Percentiles rank a stretch among this genome's conserved stretches.
Evolutionary conservation across 2,797 vertebrate species (phyloP).

Genomic region (Setipinna tenuifilis): DNA sequence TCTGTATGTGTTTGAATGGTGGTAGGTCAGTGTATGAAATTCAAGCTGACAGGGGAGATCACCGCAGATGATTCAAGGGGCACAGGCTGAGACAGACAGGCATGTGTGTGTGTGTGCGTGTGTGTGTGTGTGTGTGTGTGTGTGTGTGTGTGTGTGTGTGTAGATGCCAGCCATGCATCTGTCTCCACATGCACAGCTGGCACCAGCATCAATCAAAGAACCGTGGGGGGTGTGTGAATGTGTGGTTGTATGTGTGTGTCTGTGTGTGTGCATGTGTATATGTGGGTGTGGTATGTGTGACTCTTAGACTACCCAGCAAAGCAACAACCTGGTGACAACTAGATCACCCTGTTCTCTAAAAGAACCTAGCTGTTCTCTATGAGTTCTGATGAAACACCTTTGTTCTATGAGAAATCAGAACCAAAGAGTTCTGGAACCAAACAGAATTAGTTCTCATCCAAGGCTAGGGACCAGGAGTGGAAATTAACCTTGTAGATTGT

Average conservation of each 20-base stretch:
- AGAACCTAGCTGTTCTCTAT: no score
- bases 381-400: no score
- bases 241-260: no score
- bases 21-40: constrained; percentile 12
- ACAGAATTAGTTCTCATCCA: no score
- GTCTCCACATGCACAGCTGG: constrained; percentile 28
- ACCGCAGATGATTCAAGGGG: constrained; percentile 24
- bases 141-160: neutral
- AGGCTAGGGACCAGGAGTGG: no score
- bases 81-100: constrained; percentile 14
- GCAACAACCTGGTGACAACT: neutral
- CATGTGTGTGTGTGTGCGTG: constrained; percentile 8
- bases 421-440: no score
- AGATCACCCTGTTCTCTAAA: neutral
- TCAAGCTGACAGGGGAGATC: neutral
- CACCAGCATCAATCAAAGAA: constrained; percentile 1
- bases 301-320: neutral
- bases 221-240: no score
- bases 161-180: neutral
- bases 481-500: no score
- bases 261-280: no score
- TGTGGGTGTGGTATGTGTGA: neutral
- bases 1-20: neutral
- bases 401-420: no score
- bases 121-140: constrained; percentile 2